Evolutionary conservation across 1,140 invertebrate species (phyloP).

Genomic region (Sycophila sp.): DNA sequence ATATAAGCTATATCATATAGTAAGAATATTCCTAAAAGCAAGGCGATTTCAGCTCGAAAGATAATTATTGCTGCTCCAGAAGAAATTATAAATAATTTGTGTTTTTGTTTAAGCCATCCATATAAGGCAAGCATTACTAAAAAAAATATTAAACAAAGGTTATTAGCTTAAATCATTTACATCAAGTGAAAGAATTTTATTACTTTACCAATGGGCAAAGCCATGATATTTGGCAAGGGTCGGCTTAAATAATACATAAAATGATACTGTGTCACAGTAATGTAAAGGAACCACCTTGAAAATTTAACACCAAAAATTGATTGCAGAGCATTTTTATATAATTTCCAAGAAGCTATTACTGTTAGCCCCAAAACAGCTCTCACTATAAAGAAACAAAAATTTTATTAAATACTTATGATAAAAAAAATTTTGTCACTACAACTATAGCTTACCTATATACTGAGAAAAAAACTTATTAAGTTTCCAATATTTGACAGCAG

Average conservation of each 20-base stretch:
- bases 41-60: conserved; percentile 89
- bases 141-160: conserved; percentile 54
- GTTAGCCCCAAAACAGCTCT: conserved; percentile 79
- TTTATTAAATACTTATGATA: conserved; percentile 24
- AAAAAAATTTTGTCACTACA: conserved; percentile 38
- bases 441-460: conserved; percentile 81
- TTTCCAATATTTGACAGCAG: conserved; percentile 74
- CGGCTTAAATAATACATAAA: conserved; percentile 97
- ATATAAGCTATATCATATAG: conserved; percentile 77
- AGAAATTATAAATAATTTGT: conserved; percentile 81
- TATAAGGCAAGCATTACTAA: conserved; percentile 87
- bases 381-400: conserved; percentile 75
- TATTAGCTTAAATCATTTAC: too few relatives aligned
- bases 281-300: conserved; percentile 83
- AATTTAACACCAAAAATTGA: conserved; percentile 82
- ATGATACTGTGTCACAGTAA: conserved; percentile 95
- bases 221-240: conserved; percentile 96
- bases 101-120: conserved; percentile 84
- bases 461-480: conserved; percentile 90
- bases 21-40: conserved; percentile 89
- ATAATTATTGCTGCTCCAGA: conserved; percentile 90
- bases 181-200: not conserved
- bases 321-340: conserved; percentile 77
- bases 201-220: conserved; percentile 85
- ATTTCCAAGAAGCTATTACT: conserved; percentile 79